These are phyloP conservation scores for Magallana nippona DNA, from an alignment of 2,888 invertebrate genomes.

Conservation along the genomic window DNA sequence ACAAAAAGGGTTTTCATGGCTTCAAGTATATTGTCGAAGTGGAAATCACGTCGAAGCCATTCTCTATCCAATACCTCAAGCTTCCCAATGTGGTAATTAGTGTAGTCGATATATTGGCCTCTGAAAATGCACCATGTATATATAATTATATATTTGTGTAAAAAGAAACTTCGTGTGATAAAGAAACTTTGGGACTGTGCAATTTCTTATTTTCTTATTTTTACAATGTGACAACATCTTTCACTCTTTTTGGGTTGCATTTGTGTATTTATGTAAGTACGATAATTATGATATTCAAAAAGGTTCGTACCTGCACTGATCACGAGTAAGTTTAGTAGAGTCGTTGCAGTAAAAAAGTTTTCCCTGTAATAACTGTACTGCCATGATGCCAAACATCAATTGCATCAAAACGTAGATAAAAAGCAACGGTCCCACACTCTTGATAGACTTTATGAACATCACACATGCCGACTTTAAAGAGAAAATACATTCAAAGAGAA, in stretches of 20 bases:
- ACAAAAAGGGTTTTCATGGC: constrained; percentile 1
- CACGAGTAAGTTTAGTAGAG: neutral
- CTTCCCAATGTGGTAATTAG: neutral
- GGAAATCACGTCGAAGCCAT: neutral
- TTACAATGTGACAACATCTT: no score
- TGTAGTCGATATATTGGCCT: neutral
- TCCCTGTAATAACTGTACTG: neutral
- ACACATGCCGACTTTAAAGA: neutral
- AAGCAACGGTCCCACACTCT: constrained; percentile 3
- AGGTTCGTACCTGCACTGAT: constrained; percentile 5
- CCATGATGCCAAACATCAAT: neutral
- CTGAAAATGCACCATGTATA: neutral
- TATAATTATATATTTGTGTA: no score
- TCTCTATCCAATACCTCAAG: neutral
- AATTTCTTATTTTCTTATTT: no score
- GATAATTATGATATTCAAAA: no score
- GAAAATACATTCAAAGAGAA: neutral
- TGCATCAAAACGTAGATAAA: neutral
- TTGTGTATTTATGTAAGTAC: no score
- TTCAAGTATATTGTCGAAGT: neutral
- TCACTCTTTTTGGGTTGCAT: no score
- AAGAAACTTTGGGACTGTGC: no score
- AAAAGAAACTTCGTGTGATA: no score
- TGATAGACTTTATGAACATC: neutral
- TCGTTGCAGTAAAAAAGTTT: neutral